These are phyloP conservation scores for Apomyelois bistriatella DNA, from an alignment of 2,888 invertebrate species.

Conservation along the genomic window DNA sequence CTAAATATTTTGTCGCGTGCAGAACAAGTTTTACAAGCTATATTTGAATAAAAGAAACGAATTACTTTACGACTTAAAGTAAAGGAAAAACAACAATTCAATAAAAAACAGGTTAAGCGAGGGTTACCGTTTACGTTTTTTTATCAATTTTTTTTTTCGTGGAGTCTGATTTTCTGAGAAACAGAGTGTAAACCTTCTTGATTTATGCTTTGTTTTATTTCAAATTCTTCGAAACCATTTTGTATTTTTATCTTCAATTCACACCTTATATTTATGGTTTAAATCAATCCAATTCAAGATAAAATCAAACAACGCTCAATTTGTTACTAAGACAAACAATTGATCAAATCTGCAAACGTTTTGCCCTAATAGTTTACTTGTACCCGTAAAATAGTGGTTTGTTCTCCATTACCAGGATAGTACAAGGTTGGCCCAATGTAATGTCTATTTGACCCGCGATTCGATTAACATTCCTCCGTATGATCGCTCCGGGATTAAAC, in stretches of 20 bases:
- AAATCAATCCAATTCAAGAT: neutral
- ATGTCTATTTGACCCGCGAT: constrained; percentile 38
- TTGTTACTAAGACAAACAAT: constrained; percentile 6
- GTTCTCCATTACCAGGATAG: constrained; percentile 26
- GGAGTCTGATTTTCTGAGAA: constrained; percentile 7
- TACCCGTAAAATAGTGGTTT: constrained; percentile 17
- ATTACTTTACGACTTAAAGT: constrained; percentile 37
- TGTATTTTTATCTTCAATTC: neutral
- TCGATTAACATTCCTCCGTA: constrained; percentile 67
- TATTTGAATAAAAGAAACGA: constrained; percentile 48
- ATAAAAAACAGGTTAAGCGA: constrained; percentile 19
- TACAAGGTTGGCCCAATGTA: constrained; percentile 18
- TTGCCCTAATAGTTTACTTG: constrained; percentile 5
- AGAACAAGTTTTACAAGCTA: constrained; percentile 40
- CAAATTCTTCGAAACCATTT: constrained; percentile 5
- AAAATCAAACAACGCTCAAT: constrained; percentile 2
- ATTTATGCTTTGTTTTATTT: constrained; percentile 9
- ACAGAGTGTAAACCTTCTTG: constrained; percentile 6
- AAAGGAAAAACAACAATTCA: constrained; percentile 19
- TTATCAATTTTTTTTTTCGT: constrained; percentile 10
- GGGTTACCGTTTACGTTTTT: constrained; percentile 11
- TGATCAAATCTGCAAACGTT: constrained; percentile 8
- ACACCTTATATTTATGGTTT: neutral
- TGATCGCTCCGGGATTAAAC: constrained; percentile 55
- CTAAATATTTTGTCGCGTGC: constrained; percentile 66